A percentile compares a stretch with the other conserved stretches of the same genome.
Evolutionary conservation across 2,888 invertebrate genomes (phyloP).

Genomic region (Anoplius nigerrimus): DNA sequence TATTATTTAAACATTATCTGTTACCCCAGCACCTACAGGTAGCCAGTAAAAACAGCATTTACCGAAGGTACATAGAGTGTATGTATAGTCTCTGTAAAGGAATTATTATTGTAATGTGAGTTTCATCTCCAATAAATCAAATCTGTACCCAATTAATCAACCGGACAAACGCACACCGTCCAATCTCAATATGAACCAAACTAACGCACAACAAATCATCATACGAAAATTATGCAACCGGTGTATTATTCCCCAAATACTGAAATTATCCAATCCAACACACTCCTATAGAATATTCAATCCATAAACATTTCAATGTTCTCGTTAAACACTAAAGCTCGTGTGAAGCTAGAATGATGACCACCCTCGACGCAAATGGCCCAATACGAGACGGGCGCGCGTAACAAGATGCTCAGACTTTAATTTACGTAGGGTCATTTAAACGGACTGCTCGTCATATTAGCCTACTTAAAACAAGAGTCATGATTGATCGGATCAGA

Average conservation of each 20-base stretch:
- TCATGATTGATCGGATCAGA: constrained; percentile 18
- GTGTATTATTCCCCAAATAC: too few species aligned
- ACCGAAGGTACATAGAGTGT: constrained; percentile 50
- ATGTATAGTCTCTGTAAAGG: constrained; percentile 57
- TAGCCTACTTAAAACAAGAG: constrained; percentile 1
- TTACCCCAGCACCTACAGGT: constrained; percentile 46
- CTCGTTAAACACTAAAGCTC: too few species aligned
- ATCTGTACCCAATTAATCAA: constrained; percentile 38
- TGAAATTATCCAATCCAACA: too few species aligned
- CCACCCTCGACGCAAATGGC: too few species aligned
- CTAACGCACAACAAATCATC: too few species aligned
- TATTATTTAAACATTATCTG: constrained; percentile 59
- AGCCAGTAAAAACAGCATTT: constrained; percentile 58
- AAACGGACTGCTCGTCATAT: constrained; percentile 20
- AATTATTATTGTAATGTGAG: constrained; percentile 58
- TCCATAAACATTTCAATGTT: too few species aligned
- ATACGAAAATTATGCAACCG: too few species aligned
- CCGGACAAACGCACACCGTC: not conserved
- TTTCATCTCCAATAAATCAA: constrained; percentile 61
- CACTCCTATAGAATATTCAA: too few species aligned
- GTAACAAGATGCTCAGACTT: too few species aligned
- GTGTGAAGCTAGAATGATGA: too few species aligned
- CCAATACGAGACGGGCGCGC: too few species aligned
- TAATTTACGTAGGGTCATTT: too few species aligned
- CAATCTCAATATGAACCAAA: not conserved